Base-by-base conservation (phyloP, 2,888 invertebrate species). In the Drosophila phalerata region DNA sequence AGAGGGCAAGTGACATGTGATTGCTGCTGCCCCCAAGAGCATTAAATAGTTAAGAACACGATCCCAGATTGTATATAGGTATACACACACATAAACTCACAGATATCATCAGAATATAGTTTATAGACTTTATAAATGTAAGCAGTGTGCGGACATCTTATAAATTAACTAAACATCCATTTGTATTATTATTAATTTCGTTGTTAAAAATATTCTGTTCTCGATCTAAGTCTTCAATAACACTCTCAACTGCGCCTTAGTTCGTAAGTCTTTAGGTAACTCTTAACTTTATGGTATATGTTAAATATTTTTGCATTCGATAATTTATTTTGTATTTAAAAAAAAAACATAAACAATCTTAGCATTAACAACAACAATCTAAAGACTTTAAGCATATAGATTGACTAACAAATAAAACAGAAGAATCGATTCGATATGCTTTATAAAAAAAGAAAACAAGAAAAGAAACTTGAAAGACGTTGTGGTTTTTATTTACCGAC, bases 401-500 rank as follows among this genome's bases (percentile, higher is more conserved):
- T 88, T 88, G 85, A 85, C 86, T 79, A 81, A 88, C 71, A 73
- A 87, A 87, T 79, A 85, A 82, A 84, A 57, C 64, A 73, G 51
- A 85, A 78, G 47, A 81, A 75, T 73, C 80, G 72, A 77, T 57
- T 74, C 70, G 73, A 77, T 73, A 82, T 79, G 86, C 79, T 81
- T 79, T 65, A 8, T 30, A 63, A 69, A 79, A 77, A 66, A 56
- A 60, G 60, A 52, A 69, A 60, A 49, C 38, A 73, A 75, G 81
- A 71, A 69, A 62, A 71, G 67, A 66, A 56, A 77, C 34, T 66
- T 51, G 30, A 45, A 78, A 81, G 84, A 85, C 80, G 73, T 74
- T 90, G 92, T 91, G 78, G 89, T 90, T 91, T 91, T 91, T 91
- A 91, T 89, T 84, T 81, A 84, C 88, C 81, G 79, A 88, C 28